These are phyloP conservation scores for Nyctibius bracteatus DNA, from an alignment of 2,113 vertebrate genomes.

Conservation along the genomic window DNA sequence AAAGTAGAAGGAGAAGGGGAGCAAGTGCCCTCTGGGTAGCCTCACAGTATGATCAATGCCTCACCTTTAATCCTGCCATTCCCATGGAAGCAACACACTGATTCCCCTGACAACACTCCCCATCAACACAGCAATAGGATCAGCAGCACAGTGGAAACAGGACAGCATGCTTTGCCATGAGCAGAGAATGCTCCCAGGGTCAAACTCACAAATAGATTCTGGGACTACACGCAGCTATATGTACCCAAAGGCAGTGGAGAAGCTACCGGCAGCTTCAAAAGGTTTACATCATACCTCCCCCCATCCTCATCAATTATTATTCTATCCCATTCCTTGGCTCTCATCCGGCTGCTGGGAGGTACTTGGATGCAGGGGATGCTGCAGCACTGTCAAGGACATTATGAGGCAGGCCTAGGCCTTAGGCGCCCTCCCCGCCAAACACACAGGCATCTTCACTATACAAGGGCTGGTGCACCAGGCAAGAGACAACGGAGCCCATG, in stretches of 20 bases:
- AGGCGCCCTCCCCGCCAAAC: not conserved
- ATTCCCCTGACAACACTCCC: not conserved
- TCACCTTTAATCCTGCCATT: not conserved
- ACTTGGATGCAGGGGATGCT: conserved; percentile 49
- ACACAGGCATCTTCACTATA: not conserved
- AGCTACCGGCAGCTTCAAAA: not conserved
- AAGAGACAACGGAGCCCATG: not conserved
- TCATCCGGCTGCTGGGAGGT: conserved; percentile 37
- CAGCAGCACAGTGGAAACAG: not conserved
- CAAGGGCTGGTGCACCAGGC: not conserved
- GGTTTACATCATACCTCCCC: conserved; percentile 33
- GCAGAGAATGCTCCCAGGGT: not conserved
- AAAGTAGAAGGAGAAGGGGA: not conserved
- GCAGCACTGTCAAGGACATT: conserved; percentile 60
- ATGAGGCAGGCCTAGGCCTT: not conserved
- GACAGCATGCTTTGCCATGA: not conserved
- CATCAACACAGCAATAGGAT: not conserved
- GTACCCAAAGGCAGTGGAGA: not conserved
- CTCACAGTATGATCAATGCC: not conserved
- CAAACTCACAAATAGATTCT: not conserved
- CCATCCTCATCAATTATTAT: conserved; percentile 50
- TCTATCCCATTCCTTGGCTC: conserved; percentile 37
- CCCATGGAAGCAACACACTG: not conserved
- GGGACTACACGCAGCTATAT: fast-evolving
- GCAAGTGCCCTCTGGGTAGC: not conserved